These are phyloP conservation scores for Aporophyla nigra DNA, from an alignment of 2,888 invertebrate genomes.

Conservation along the genomic window DNA sequence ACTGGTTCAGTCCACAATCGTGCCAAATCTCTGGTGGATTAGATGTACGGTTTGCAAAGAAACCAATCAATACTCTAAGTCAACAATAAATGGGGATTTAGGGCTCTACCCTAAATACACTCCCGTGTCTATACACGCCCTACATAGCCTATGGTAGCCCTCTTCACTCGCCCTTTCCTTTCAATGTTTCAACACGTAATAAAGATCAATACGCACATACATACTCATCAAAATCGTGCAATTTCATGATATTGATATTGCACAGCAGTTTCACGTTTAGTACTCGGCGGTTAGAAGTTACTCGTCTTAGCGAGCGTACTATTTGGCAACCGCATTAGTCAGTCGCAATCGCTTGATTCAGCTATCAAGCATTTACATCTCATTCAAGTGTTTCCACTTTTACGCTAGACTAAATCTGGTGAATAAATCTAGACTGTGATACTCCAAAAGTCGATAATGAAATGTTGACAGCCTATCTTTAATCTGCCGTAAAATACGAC, in stretches of 20 bases:
- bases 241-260: constrained; percentile 46
- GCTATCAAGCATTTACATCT: constrained; percentile 38
- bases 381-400: constrained; percentile 26
- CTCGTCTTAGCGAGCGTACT: constrained; percentile 14
- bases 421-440: constrained; percentile 9
- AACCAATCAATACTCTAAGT: constrained; percentile 37
- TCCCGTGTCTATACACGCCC: too few relatives aligned
- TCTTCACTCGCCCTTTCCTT: constrained; percentile 47
- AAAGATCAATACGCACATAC: constrained; percentile 17
- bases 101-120: constrained; percentile 30
- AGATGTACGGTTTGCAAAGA: constrained; percentile 9
- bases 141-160: constrained; percentile 42
- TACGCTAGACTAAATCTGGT: background rate
- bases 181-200: constrained; percentile 43
- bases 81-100: constrained; percentile 40
- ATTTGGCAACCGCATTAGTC: constrained; percentile 48
- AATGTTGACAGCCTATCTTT: constrained; percentile 1
- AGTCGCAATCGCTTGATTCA: constrained; percentile 43
- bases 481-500: constrained; percentile 4
- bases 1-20: background rate
- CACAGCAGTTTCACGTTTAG: constrained; percentile 19
- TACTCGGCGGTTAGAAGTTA: constrained; percentile 17
- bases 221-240: constrained; percentile 35
- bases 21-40: constrained; percentile 32
- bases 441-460: background rate